A percentile compares a stretch with the other conserved stretches of the same genome.
Evolutionary conservation across 2,888 invertebrate genomes (phyloP).

Genomic region (Yponomeuta malinellus): DNA sequence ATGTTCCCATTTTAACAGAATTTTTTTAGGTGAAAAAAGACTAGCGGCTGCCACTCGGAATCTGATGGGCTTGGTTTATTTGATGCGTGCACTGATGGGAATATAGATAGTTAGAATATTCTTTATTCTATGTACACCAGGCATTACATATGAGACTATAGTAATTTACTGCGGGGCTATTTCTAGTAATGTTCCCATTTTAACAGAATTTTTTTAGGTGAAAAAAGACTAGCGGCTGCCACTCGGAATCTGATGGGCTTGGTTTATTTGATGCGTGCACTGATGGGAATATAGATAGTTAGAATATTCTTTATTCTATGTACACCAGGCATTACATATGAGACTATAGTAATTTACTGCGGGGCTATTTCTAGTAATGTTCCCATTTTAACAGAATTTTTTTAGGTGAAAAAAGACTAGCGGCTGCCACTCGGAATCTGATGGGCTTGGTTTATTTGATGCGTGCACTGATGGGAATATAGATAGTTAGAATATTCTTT

Average conservation of each 20-base stretch:
- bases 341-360: too few relatives aligned
- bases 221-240: background rate
- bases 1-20: slow-evolving; percentile 15
- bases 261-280: background rate
- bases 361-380: too few relatives aligned
- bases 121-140: too few relatives aligned
- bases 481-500: too few relatives aligned
- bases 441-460: background rate
- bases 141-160: too few relatives aligned
- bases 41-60: background rate
- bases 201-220: slow-evolving; percentile 30
- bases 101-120: too few relatives aligned
- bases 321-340: too few relatives aligned
- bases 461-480: background rate
- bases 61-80: background rate
- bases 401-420: slow-evolving; percentile 27
- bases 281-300: too few relatives aligned
- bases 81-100: background rate
- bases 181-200: too few relatives aligned
- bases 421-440: background rate
- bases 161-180: too few relatives aligned
- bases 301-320: too few relatives aligned
- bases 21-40: slow-evolving; percentile 32
- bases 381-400: slow-evolving; percentile 18
- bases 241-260: background rate